These are phyloP conservation scores for Conops quadrifasciatus DNA, from an alignment of 2,888 invertebrate species.

Conservation along the genomic window DNA sequence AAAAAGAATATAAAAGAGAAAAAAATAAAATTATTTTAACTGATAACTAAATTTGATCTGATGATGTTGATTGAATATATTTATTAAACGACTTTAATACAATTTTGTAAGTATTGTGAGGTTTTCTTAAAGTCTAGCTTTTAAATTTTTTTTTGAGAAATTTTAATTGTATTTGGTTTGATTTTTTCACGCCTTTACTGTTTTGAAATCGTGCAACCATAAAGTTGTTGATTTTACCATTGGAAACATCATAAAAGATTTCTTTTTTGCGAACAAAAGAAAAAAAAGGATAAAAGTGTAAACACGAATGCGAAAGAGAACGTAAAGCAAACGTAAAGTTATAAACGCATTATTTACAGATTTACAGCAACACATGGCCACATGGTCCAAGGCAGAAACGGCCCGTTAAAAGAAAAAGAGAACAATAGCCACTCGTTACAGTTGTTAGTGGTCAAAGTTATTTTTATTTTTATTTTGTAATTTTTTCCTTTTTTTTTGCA, in stretches of 20 bases:
- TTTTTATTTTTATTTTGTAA: no score
- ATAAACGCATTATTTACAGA: constrained; percentile 9
- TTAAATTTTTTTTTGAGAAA: no score
- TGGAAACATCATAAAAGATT: constrained; percentile 15
- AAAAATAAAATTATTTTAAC: no score
- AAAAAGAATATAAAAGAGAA: no score
- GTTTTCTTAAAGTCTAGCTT: no score
- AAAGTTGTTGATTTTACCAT: constrained; percentile 26
- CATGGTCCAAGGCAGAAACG: background rate
- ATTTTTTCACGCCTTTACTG: constrained; percentile 8
- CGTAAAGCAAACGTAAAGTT: background rate
- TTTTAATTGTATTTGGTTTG: no score
- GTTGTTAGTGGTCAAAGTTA: no score
- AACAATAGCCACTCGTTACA: background rate
- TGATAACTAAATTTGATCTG: no score
- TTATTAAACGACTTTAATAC: no score
- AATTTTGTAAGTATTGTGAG: no score
- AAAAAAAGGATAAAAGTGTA: background rate
- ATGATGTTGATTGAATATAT: no score
- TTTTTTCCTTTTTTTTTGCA: background rate
- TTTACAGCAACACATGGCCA: constrained; percentile 18
- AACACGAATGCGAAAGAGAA: background rate
- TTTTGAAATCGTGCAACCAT: constrained; percentile 1
- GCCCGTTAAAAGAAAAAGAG: background rate
- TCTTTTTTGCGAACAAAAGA: background rate